A percentile compares a stretch with the other conserved stretches of the same genome.
phyloP scores from a whole-genome alignment of 2,888 invertebrate species.

The Mimumesa dahlbomi region DNA sequence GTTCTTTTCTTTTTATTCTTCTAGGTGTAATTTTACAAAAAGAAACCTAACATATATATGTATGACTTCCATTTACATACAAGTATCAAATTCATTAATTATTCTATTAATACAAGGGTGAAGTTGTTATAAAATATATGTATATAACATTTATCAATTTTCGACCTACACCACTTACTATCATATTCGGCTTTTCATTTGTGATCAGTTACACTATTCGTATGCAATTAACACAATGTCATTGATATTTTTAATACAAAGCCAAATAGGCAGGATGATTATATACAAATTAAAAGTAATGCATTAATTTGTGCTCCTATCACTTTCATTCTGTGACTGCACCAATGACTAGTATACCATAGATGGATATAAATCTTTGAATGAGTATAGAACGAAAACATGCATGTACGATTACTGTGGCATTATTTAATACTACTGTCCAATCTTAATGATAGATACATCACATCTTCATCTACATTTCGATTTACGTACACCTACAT shows the following conservation, averaged over 20 bases:
- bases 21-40: slow-evolving; percentile 24
- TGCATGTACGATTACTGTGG: not conserved
- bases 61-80: slow-evolving; percentile 11
- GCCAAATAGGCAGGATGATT: slow-evolving; percentile 28
- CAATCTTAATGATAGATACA: slow-evolving; percentile 24
- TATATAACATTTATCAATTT: slow-evolving; percentile 13
- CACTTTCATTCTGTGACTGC: slow-evolving; percentile 22
- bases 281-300: slow-evolving; percentile 20
- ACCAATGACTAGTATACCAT: slow-evolving; percentile 34
- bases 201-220: not conserved
- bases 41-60: slow-evolving; percentile 6
- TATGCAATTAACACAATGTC: slow-evolving; percentile 20
- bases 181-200: slow-evolving; percentile 4
- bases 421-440: slow-evolving; percentile 25
- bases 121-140: slow-evolving; percentile 21
- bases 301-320: slow-evolving; percentile 30
- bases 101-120: slow-evolving; percentile 4
- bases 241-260: slow-evolving; percentile 57
- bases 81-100: slow-evolving; percentile 9
- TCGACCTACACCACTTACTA: slow-evolving; percentile 4
- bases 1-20: slow-evolving; percentile 17
- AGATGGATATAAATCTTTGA: slow-evolving; percentile 9
- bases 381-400: slow-evolving; percentile 32
- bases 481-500: slow-evolving; percentile 17
- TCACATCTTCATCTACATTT: slow-evolving; percentile 18